phyloP scores from a whole-genome alignment of 2,797 vertebrate genomes.

The Helarctos malayanus region DNA sequence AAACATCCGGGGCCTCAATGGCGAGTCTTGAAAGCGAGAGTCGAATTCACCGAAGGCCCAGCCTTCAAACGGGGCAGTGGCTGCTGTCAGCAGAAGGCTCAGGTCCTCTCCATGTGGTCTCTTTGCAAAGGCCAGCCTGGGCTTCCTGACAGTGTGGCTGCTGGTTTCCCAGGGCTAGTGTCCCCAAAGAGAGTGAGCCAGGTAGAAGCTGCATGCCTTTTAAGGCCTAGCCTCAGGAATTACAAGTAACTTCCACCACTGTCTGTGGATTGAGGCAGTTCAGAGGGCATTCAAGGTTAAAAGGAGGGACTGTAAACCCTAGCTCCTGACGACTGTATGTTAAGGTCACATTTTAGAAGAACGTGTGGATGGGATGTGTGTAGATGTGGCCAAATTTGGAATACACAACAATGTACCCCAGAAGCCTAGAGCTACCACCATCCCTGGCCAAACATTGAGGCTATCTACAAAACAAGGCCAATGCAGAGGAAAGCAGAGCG shows the following conservation, averaged over 20 bases:
- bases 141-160: neutral
- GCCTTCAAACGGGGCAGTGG: neutral
- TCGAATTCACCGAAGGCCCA: neutral
- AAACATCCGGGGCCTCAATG: accelerated
- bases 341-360: neutral
- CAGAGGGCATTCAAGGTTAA: neutral
- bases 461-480: neutral
- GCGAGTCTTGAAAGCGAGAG: neutral
- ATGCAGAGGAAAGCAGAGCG: neutral
- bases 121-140: neutral
- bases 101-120: neutral
- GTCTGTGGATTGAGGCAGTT: neutral
- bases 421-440: neutral
- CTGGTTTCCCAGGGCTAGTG: neutral
- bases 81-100: neutral
- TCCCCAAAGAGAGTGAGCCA: neutral
- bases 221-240: neutral
- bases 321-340: neutral
- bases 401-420: neutral
- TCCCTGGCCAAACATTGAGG: neutral
- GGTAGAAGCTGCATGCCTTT: neutral
- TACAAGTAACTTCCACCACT: neutral
- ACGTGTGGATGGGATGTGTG: neutral
- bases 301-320: neutral
- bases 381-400: neutral